These are phyloP conservation scores for Cydia strobilella DNA, from an alignment of 1,140 invertebrate species.

Conservation along the genomic window DNA sequence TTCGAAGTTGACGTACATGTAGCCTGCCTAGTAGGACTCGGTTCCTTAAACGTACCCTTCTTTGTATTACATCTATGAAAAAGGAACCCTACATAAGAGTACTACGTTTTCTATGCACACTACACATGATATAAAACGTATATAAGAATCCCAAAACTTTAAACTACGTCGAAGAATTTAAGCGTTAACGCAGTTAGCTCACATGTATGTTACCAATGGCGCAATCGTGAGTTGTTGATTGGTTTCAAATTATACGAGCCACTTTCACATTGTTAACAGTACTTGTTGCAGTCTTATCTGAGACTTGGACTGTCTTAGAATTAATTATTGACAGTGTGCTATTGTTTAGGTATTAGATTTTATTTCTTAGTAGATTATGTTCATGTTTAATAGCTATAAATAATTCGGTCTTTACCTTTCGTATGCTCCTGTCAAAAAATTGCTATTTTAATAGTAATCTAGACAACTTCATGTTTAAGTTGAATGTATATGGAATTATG, in stretches of 20 bases:
- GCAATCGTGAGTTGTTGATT: conserved; percentile 26
- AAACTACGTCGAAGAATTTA: conserved; percentile 4
- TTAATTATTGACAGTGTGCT: too few species aligned
- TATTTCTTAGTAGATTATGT: too few species aligned
- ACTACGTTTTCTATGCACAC: not conserved
- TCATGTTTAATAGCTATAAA: too few species aligned
- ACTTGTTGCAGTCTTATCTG: not conserved
- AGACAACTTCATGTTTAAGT: too few species aligned
- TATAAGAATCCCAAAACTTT: conserved; percentile 15
- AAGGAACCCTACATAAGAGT: not conserved
- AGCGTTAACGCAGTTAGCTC: conserved; percentile 7
- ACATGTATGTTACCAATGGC: not conserved
- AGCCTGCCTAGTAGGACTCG: too few species aligned
- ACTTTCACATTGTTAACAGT: conserved; percentile 26
- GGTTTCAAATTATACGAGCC: conserved; percentile 17
- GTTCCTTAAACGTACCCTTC: not conserved
- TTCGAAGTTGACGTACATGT: too few species aligned
- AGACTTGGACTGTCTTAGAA: too few species aligned
- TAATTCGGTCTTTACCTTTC: too few species aligned
- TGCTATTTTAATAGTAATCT: too few species aligned
- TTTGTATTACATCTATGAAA: not conserved
- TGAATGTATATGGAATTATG: too few species aligned
- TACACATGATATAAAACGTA: not conserved
- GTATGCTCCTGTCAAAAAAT: too few species aligned
- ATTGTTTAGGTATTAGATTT: too few species aligned